Percentiles rank a stretch among this genome's conserved stretches.
Evolutionary conservation across 2,113 vertebrate species (phyloP).

Genomic region (Hylia prasina): DNA sequence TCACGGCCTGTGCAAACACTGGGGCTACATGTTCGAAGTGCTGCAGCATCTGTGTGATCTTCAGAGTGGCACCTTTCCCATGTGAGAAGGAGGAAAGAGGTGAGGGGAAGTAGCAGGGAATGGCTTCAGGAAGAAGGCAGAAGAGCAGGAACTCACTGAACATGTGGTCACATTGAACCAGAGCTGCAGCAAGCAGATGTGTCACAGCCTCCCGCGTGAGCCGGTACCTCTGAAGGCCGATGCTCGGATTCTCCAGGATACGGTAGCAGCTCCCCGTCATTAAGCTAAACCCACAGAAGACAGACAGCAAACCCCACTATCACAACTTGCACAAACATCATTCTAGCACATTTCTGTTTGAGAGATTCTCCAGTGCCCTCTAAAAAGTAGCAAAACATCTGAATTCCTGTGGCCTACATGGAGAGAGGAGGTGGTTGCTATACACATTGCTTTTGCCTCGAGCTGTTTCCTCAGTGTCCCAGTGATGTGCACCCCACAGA

Average conservation of each 20-base stretch:
- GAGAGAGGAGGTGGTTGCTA: neutral
- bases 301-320: neutral
- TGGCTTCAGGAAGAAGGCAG: neutral
- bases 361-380: neutral
- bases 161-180: constrained; percentile 86
- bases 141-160: constrained; percentile 78
- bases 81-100: neutral
- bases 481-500: neutral
- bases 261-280: constrained; percentile 90
- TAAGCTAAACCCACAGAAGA: constrained; percentile 73
- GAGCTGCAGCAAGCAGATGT: constrained; percentile 83
- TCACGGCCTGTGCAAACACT: constrained; percentile 85
- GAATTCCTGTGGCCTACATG: neutral
- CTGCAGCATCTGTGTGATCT: constrained; percentile 90
- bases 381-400: neutral
- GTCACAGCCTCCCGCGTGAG: constrained; percentile 79
- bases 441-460: neutral
- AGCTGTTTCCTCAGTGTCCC: neutral
- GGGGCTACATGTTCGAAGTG: constrained; percentile 91
- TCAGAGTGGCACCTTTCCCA: constrained; percentile 83
- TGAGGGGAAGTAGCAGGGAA: neutral
- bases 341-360: neutral
- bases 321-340: neutral
- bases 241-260: constrained; percentile 88
- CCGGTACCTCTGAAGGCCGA: constrained; percentile 84